phyloP scores from a whole-genome alignment of 2,888 invertebrate species.

The Lasiommata megera region DNA sequence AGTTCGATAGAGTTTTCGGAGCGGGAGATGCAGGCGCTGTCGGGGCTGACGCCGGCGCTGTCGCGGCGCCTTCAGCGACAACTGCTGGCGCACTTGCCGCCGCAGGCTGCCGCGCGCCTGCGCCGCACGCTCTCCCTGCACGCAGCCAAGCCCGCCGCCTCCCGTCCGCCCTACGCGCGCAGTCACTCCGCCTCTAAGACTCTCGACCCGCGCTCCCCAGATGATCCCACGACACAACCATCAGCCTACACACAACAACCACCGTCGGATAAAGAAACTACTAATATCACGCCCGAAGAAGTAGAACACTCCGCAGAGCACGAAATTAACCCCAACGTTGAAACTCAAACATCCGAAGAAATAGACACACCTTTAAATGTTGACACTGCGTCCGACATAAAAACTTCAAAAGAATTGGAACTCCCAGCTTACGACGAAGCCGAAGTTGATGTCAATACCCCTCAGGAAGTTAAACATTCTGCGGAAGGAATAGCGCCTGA shows the following conservation, averaged over 20 bases:
- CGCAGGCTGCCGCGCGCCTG: constrained; percentile 84
- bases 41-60: constrained; percentile 84
- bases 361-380: background rate
- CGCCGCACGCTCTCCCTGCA: constrained; percentile 84
- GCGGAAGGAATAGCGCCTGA: background rate
- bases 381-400: constrained; percentile 9
- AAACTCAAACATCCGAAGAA: constrained; percentile 3
- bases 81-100: constrained; percentile 85
- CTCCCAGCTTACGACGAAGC: background rate
- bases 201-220: constrained; percentile 22
- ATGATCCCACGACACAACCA: constrained; percentile 21
- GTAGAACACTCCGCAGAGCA: background rate
- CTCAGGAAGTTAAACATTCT: background rate
- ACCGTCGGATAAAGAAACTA: background rate
- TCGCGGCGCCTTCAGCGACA: constrained; percentile 87
- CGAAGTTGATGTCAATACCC: background rate
- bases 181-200: constrained; percentile 29
- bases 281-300: background rate
- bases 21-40: constrained; percentile 82
- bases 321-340: constrained; percentile 12
- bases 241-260: background rate
- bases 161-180: constrained; percentile 56
- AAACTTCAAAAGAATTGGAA: constrained; percentile 4
- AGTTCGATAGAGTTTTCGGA: constrained; percentile 85
- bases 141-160: constrained; percentile 37